Evolutionary conservation across 2,888 invertebrate species (phyloP).

Genomic region (Rhabditoides inermis): DNA sequence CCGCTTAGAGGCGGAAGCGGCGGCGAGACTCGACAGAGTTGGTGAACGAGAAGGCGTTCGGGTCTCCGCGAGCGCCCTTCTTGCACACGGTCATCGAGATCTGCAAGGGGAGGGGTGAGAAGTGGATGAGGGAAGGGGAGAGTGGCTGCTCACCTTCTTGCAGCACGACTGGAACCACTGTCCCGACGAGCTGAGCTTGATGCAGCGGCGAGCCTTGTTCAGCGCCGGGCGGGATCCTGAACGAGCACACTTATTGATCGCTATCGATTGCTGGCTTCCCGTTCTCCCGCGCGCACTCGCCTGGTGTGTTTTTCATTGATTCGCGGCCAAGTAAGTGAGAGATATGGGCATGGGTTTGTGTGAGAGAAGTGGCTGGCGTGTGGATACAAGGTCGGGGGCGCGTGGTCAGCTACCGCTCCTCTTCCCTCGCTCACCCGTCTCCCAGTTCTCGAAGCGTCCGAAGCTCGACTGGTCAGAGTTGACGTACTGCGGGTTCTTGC

Average conservation of each 20-base stretch:
- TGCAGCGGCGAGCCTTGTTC: slow-evolving; percentile 45
- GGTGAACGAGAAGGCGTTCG: too few species aligned
- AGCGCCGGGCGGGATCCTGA: slow-evolving; percentile 32
- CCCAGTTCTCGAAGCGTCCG: slow-evolving; percentile 41
- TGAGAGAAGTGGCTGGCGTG: too few species aligned
- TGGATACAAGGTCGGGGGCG: background rate
- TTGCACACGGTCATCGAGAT: slow-evolving; percentile 44
- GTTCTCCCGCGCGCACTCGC: background rate
- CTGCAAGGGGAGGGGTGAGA: too few species aligned
- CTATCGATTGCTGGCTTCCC: too few species aligned
- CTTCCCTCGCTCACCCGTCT: slow-evolving; percentile 18
- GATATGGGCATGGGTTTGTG: too few species aligned
- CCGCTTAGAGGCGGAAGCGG: too few species aligned
- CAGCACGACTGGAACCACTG: slow-evolving; percentile 50
- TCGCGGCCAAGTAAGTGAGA: background rate
- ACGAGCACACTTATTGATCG: too few species aligned
- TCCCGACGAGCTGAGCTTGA: slow-evolving; percentile 41
- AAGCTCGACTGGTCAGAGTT: slow-evolving; percentile 37
- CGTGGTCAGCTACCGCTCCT: background rate
- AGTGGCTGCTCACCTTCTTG: slow-evolving; percentile 43
- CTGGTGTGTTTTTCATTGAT: background rate
- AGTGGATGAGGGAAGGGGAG: too few species aligned
- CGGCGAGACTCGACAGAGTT: too few species aligned
- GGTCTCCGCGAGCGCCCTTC: slow-evolving; percentile 14
- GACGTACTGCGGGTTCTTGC: slow-evolving; percentile 35